These are phyloP conservation scores for Maniola hyperantus DNA, from an alignment of 2,888 invertebrate species.

Conservation along the genomic window DNA sequence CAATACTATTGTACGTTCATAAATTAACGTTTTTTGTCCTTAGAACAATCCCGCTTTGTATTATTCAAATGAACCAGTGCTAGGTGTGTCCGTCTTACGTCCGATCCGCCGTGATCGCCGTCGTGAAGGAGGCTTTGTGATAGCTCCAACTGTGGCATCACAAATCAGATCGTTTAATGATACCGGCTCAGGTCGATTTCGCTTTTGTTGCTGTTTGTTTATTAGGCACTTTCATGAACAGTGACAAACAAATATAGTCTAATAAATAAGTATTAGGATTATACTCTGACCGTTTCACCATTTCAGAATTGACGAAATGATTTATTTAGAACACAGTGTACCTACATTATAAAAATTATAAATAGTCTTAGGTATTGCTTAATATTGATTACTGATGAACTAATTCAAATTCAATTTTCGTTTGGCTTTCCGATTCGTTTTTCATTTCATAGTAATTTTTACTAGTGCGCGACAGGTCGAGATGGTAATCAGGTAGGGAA, in stretches of 20 bases:
- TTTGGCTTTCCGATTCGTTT: neutral
- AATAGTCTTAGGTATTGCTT: too few relatives aligned
- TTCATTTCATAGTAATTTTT: neutral
- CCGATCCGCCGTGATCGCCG: slow-evolving; percentile 40
- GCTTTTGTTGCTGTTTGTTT: neutral
- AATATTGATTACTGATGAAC: neutral
- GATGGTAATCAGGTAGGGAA: too few relatives aligned
- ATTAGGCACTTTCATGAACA: neutral
- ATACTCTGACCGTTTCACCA: too few relatives aligned
- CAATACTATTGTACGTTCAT: slow-evolving; percentile 61
- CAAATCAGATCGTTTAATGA: slow-evolving; percentile 18
- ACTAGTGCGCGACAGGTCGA: too few relatives aligned
- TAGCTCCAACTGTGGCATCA: slow-evolving; percentile 27
- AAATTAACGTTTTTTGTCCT: slow-evolving; percentile 58
- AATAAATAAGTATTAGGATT: too few relatives aligned
- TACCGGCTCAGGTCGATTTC: neutral
- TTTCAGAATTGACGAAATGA: too few relatives aligned
- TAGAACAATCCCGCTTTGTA: slow-evolving; percentile 54
- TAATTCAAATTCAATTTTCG: neutral
- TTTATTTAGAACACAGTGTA: too few relatives aligned
- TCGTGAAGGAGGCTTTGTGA: slow-evolving; percentile 44
- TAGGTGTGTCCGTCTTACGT: slow-evolving; percentile 50
- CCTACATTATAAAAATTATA: too few relatives aligned
- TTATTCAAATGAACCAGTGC: slow-evolving; percentile 61
- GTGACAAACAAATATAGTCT: neutral